Conservation (phyloP, 2,888 invertebrate species). For the Drosophila parthenogenetica region DNA sequence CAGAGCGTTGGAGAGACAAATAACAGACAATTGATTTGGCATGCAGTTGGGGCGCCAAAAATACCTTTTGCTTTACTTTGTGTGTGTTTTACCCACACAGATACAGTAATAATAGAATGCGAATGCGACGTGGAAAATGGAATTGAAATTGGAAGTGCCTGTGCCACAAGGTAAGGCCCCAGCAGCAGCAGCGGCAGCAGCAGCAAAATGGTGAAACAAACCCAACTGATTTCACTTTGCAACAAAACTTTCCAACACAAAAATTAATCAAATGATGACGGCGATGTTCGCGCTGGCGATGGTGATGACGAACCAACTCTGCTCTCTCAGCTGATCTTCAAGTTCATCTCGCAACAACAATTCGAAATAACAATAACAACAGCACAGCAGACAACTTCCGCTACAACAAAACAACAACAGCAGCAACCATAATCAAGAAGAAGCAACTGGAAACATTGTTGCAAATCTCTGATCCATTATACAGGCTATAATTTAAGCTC, state of each 20-base stretch:
- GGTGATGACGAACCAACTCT: constrained; percentile 37
- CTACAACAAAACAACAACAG: constrained; percentile 49
- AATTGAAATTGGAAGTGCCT: constrained; percentile 61
- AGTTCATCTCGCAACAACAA: constrained; percentile 62
- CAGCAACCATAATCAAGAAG: constrained; percentile 7
- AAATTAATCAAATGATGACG: constrained; percentile 78
- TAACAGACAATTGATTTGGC: constrained; percentile 74
- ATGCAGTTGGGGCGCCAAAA: constrained; percentile 63
- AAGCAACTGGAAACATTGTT: constrained; percentile 59
- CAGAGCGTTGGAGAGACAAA: constrained; percentile 14
- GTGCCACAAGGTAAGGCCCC: constrained; percentile 29
- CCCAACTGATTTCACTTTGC: constrained; percentile 74
- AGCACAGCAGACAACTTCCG: constrained; percentile 67
- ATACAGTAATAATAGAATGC: constrained; percentile 64
- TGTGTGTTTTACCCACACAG: constrained; percentile 25
- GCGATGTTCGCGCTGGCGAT: constrained; percentile 36
- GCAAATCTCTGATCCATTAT: constrained; percentile 61
- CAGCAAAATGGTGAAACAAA: constrained; percentile 45
- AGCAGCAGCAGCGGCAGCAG: background rate
- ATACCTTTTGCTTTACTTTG: constrained; percentile 64
- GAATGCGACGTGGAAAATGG: constrained; percentile 72
- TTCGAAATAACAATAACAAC: constrained; percentile 50
- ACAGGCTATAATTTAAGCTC: constrained; percentile 44
- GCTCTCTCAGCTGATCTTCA: constrained; percentile 68
- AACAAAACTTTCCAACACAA: constrained; percentile 73